Conservation (phyloP, 2,797 vertebrate species). For the Delichon dasypus region DNA sequence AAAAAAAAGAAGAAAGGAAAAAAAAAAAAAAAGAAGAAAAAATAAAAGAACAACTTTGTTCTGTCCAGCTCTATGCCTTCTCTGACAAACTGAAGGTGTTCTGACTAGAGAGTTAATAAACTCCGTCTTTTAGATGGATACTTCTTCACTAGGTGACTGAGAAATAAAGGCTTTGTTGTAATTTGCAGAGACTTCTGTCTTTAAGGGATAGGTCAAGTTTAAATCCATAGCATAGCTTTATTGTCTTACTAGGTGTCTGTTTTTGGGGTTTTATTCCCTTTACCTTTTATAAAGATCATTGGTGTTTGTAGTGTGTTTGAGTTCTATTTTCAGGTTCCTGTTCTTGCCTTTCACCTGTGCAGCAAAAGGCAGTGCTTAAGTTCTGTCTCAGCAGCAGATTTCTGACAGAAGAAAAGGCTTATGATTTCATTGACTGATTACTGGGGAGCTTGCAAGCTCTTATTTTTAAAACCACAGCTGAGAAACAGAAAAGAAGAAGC, state of each 20-base stretch:
- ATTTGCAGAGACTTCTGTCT: background rate
- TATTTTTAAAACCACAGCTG: background rate
- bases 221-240: background rate
- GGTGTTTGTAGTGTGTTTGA: background rate
- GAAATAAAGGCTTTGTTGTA: background rate
- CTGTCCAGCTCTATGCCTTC: background rate
- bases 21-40: too few species aligned
- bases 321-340: background rate
- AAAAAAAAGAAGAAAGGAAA: too few species aligned
- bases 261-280: background rate
- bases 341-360: background rate
- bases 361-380: background rate
- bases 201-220: background rate
- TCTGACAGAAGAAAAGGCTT: background rate
- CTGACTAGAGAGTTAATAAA: background rate
- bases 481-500: background rate
- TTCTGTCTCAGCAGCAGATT: background rate
- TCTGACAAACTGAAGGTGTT: background rate
- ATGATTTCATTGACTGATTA: background rate
- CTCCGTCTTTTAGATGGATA: background rate
- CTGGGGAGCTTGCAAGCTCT: background rate
- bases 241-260: background rate
- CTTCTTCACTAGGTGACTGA: background rate
- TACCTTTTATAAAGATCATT: background rate
- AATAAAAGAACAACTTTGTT: too few species aligned